Evolutionary conservation across 2,888 invertebrate genomes (phyloP).

Genomic region (Protonemura montana): DNA sequence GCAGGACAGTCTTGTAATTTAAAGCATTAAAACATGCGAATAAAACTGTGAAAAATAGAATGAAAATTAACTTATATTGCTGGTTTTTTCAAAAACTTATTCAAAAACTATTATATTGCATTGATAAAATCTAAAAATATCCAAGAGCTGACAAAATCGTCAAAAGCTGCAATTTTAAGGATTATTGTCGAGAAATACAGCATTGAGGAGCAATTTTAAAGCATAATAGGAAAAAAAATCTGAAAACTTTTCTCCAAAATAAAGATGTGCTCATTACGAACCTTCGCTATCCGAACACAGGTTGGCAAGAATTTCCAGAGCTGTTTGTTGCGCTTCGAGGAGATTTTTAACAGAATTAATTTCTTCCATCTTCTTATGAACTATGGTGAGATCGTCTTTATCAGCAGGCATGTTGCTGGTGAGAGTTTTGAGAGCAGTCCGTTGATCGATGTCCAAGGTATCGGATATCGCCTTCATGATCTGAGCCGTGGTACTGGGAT

Average conservation of each 20-base stretch:
- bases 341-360: conserved; percentile 60
- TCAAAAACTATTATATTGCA: no score
- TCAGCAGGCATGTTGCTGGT: conserved; percentile 62
- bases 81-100: no score
- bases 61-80: no score
- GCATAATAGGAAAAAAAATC: background rate
- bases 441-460: conserved; percentile 65
- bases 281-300: conserved; percentile 71
- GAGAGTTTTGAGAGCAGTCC: conserved; percentile 61
- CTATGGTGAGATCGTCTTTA: conserved; percentile 59
- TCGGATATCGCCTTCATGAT: conserved; percentile 64
- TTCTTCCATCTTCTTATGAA: conserved; percentile 63
- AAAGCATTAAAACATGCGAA: no score
- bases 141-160: no score
- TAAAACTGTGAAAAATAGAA: no score
- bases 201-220: no score
- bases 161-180: no score
- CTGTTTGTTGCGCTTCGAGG: conserved; percentile 72
- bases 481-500: conserved; percentile 54
- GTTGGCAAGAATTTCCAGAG: conserved; percentile 76
- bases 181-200: no score
- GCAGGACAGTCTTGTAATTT: no score
- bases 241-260: background rate
- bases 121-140: no score
- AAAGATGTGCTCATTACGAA: background rate